Conservation (phyloP, 2,113 vertebrate genomes). For the Oophaga pumilio region DNA sequence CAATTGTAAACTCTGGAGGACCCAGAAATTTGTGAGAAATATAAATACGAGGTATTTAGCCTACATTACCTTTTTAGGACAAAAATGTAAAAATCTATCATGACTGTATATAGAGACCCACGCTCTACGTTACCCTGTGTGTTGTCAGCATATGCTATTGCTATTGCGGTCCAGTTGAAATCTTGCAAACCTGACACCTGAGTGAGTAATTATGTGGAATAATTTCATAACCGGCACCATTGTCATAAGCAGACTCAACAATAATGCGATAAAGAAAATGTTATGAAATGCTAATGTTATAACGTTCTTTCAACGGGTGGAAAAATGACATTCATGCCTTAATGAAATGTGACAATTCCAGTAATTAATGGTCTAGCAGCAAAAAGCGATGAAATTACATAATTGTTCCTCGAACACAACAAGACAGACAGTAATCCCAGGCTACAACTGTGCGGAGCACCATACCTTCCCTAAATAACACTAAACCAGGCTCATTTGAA, state of each 20-base stretch:
- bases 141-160: conserved; percentile 9
- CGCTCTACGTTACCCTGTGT: neutral
- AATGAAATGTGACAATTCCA: conserved; percentile 60
- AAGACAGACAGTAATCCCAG: conserved; percentile 54
- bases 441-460: conserved; percentile 25
- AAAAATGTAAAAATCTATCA: neutral
- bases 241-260: conserved; percentile 47
- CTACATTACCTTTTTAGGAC: neutral
- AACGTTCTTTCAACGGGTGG: conserved; percentile 22
- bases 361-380: conserved; percentile 58
- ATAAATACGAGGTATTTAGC: too few species aligned
- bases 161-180: neutral
- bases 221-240: conserved; percentile 31
- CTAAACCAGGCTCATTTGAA: conserved; percentile 60
- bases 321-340: conserved; percentile 28
- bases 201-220: conserved; percentile 37
- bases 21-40: too few species aligned
- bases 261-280: conserved; percentile 54
- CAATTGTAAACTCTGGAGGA: too few species aligned
- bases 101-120: neutral
- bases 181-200: conserved; percentile 19
- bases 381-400: conserved; percentile 64
- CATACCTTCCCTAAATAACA: conserved; percentile 60
- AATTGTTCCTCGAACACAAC: conserved; percentile 53
- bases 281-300: conserved; percentile 42